Conservation (phyloP, 2,113 vertebrate genomes). For the Sminthopsis crassicaudata region DNA sequence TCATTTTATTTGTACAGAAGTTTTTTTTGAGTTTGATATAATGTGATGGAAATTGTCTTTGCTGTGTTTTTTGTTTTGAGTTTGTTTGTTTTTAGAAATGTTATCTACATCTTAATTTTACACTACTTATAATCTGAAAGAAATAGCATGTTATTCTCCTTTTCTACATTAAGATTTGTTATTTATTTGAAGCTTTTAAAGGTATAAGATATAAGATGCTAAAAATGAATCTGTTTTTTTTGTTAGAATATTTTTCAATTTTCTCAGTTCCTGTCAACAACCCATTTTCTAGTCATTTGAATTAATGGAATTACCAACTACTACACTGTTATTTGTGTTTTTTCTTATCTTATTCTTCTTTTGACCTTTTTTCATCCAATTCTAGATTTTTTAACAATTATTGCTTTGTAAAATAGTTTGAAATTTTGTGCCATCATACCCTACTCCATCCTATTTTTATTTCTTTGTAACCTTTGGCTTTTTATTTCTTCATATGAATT, state of each 20-base stretch:
- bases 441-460: background rate
- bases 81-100: background rate
- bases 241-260: background rate
- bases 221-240: background rate
- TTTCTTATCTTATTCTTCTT: background rate
- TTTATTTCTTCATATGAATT: background rate
- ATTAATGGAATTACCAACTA: background rate
- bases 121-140: background rate
- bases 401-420: background rate
- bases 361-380: background rate
- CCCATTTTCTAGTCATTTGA: background rate
- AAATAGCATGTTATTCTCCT: background rate
- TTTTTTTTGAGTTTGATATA: background rate
- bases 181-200: background rate
- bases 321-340: background rate
- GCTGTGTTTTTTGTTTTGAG: background rate
- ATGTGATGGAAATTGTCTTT: background rate
- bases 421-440: background rate
- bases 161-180: background rate
- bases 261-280: background rate
- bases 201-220: background rate
- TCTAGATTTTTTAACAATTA: background rate
- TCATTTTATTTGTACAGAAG: background rate
- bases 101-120: background rate
- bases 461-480: too few relatives aligned